Percentiles rank a stretch among this genome's conserved stretches.
Conservation (phyloP, 2,888 invertebrate species). For the Choristoneura rosaceana region DNA sequence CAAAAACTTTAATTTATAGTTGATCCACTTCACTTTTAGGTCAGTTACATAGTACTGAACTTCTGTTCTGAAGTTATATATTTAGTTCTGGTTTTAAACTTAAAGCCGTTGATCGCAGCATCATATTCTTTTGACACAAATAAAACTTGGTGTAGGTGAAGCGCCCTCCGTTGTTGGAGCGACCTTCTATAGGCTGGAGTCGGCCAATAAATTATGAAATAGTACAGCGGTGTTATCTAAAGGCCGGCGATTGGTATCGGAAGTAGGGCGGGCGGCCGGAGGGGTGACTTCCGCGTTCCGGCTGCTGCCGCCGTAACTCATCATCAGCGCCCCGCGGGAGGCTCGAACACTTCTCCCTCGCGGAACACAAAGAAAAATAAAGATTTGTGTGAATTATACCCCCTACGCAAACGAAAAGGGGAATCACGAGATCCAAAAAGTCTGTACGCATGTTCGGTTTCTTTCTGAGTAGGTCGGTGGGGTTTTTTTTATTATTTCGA, state of each 20-base stretch:
- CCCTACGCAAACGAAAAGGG: constrained; percentile 68
- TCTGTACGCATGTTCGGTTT: constrained; percentile 38
- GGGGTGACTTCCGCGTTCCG: constrained; percentile 78
- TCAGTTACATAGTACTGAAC: too few species aligned
- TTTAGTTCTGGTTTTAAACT: too few species aligned
- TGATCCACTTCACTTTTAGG: too few species aligned
- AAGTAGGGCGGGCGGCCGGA: constrained; percentile 74
- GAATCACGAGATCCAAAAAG: constrained; percentile 58
- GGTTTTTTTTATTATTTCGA: not conserved
- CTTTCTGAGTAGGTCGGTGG: not conserved
- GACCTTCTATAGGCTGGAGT: constrained; percentile 40
- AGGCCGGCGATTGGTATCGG: constrained; percentile 79
- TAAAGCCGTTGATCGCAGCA: not conserved
- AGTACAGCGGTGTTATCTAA: constrained; percentile 63
- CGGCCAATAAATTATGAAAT: constrained; percentile 76
- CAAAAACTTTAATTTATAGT: too few species aligned
- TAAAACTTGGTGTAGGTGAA: not conserved
- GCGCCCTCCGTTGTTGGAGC: not conserved
- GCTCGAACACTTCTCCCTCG: constrained; percentile 62
- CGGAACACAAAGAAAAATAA: constrained; percentile 75
- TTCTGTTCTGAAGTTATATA: too few species aligned
- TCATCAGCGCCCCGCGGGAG: constrained; percentile 79
- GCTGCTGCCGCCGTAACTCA: constrained; percentile 74
- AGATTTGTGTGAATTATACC: constrained; percentile 81
- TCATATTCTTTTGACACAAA: not conserved